Evolutionary conservation across 2,113 vertebrate species (phyloP).

Genomic region (Lates calcarifer): DNA sequence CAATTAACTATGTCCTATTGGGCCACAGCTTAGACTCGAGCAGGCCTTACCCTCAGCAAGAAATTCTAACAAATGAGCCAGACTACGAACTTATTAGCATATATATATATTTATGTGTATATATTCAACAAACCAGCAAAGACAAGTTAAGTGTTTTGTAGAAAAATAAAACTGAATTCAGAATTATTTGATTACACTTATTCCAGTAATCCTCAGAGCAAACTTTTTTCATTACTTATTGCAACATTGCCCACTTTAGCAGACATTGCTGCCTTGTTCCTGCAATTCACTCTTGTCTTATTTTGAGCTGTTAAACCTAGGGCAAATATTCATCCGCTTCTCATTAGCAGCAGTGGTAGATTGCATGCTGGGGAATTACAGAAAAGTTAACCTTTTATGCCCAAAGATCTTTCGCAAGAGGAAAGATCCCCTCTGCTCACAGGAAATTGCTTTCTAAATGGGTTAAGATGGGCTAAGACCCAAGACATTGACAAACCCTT

Average conservation of each 20-base stretch:
- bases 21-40: constrained; percentile 59
- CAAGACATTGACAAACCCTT: constrained; percentile 79
- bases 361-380: constrained; percentile 76
- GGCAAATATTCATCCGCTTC: constrained; percentile 76
- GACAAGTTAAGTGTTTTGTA: constrained; percentile 18
- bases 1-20: constrained; percentile 83
- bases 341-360: constrained; percentile 75
- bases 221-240: constrained; percentile 59
- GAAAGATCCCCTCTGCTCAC: constrained; percentile 72
- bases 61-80: constrained; percentile 40
- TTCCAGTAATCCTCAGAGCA: constrained; percentile 59
- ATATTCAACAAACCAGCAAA: constrained; percentile 39
- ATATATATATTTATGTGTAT: not conserved
- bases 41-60: constrained; percentile 29
- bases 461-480: constrained; percentile 83
- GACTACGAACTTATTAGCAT: constrained; percentile 34
- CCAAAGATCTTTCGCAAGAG: constrained; percentile 74
- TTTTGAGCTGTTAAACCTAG: constrained; percentile 77
- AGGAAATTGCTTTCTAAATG: constrained; percentile 83
- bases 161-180: constrained; percentile 8
- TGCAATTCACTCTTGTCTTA: constrained; percentile 65
- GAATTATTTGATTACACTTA: constrained; percentile 61
- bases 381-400: constrained; percentile 76
- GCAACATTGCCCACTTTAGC: constrained; percentile 54
- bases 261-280: constrained; percentile 48